Conservation (phyloP, 2,888 invertebrate species). For the Polyommatus iphigenia region DNA sequence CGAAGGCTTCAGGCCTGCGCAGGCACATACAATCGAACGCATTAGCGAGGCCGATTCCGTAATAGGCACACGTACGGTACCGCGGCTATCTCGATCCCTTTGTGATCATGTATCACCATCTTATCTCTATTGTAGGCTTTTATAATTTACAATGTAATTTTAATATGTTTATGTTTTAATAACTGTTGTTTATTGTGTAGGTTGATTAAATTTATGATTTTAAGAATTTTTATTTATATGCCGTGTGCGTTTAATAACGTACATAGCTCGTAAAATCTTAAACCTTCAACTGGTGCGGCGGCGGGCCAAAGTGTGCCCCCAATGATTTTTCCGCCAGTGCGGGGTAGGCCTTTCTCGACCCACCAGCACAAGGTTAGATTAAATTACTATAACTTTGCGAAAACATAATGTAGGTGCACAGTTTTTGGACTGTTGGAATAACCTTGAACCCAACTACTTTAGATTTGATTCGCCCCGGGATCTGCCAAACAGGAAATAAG, state of each 20-base stretch:
- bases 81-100: constrained; percentile 39
- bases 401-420: too few relatives aligned
- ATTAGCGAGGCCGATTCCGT: constrained; percentile 45
- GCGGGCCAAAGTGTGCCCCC: too few relatives aligned
- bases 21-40: constrained; percentile 42
- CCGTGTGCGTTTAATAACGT: neutral
- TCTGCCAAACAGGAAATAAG: too few relatives aligned
- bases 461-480: too few relatives aligned
- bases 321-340: too few relatives aligned
- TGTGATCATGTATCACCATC: constrained; percentile 39
- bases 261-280: too few relatives aligned
- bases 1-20: constrained; percentile 27
- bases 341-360: too few relatives aligned
- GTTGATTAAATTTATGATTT: neutral
- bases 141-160: constrained; percentile 37
- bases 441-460: too few relatives aligned
- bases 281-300: too few relatives aligned
- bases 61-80: constrained; percentile 47
- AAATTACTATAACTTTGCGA: too few relatives aligned
- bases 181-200: neutral
- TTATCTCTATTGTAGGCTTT: constrained; percentile 38
- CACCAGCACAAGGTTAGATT: too few relatives aligned
- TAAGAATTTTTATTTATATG: neutral
- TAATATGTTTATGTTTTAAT: constrained; percentile 19
- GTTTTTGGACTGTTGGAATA: too few relatives aligned